Percentiles rank a stretch among this genome's conserved stretches.
Evolutionary conservation across 2,888 invertebrate species (phyloP).

Genomic region (Sialis lutaria): DNA sequence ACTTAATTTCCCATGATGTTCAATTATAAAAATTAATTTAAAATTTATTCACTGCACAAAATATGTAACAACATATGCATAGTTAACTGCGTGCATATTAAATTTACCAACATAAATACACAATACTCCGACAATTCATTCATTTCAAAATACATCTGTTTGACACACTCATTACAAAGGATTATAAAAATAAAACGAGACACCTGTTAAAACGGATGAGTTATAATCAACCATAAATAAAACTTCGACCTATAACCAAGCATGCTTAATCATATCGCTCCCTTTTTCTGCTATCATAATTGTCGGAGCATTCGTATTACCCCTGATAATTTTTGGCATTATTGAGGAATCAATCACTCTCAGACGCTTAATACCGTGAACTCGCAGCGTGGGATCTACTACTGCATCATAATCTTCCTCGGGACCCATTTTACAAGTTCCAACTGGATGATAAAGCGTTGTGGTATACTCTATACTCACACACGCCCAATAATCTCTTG

Average conservation of each 20-base stretch:
- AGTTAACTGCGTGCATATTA: too few relatives aligned
- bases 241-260: conserved; percentile 2
- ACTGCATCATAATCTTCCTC: conserved; percentile 40
- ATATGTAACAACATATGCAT: too few relatives aligned
- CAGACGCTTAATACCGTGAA: conserved; percentile 41
- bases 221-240: neutral
- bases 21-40: too few relatives aligned
- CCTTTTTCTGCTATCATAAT: conserved; percentile 27
- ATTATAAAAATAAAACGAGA: too few relatives aligned
- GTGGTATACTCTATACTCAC: conserved; percentile 43
- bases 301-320: conserved; percentile 26
- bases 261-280: conserved; percentile 21
- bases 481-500: conserved; percentile 49
- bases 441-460: conserved; percentile 51
- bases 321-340: conserved; percentile 39
- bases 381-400: conserved; percentile 42
- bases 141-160: too few relatives aligned
- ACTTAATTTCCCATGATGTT: too few relatives aligned
- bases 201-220: too few relatives aligned
- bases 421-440: conserved; percentile 56
- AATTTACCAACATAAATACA: too few relatives aligned
- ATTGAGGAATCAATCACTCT: conserved; percentile 51
- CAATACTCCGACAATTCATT: too few relatives aligned
- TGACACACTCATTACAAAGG: too few relatives aligned
- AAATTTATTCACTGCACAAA: too few relatives aligned